These are phyloP conservation scores for Tribolium madens DNA, from an alignment of 1,140 invertebrate species.

Conservation along the genomic window DNA sequence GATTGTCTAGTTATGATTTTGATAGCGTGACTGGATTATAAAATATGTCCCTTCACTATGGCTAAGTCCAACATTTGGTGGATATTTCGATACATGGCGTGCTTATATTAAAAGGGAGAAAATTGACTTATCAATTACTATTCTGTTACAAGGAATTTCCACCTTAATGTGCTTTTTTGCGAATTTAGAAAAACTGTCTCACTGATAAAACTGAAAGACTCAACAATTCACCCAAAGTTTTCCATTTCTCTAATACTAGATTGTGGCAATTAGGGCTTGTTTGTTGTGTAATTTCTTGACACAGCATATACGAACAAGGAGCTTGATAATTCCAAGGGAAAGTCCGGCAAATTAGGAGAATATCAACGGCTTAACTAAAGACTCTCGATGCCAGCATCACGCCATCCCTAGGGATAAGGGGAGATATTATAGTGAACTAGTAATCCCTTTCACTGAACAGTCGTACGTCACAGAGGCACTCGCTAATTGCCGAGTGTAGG, in stretches of 20 bases:
- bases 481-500: slow-evolving; percentile 51
- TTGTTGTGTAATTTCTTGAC: slow-evolving; percentile 30
- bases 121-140: slow-evolving; percentile 52
- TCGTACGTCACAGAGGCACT: slow-evolving; percentile 49
- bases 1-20: slow-evolving; percentile 2
- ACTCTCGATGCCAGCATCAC: slow-evolving; percentile 51
- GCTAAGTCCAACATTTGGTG: slow-evolving; percentile 7
- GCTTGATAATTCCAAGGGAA: slow-evolving; percentile 49
- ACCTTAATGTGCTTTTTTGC: slow-evolving; percentile 47
- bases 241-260: neutral
- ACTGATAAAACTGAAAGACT: no score
- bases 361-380: slow-evolving; percentile 57
- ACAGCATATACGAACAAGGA: slow-evolving; percentile 14
- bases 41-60: neutral
- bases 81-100: slow-evolving; percentile 41
- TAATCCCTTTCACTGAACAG: slow-evolving; percentile 52
- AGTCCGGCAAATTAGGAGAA: slow-evolving; percentile 58
- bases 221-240: no score
- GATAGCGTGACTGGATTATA: neutral
- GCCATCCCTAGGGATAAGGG: slow-evolving; percentile 46
- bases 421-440: slow-evolving; percentile 48
- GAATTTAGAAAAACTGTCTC: no score
- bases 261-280: slow-evolving; percentile 28
- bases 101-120: slow-evolving; percentile 44
- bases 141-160: slow-evolving; percentile 40